phyloP scores from a whole-genome alignment of 2,113 vertebrate species.

The Pterocles burchelli region DNA sequence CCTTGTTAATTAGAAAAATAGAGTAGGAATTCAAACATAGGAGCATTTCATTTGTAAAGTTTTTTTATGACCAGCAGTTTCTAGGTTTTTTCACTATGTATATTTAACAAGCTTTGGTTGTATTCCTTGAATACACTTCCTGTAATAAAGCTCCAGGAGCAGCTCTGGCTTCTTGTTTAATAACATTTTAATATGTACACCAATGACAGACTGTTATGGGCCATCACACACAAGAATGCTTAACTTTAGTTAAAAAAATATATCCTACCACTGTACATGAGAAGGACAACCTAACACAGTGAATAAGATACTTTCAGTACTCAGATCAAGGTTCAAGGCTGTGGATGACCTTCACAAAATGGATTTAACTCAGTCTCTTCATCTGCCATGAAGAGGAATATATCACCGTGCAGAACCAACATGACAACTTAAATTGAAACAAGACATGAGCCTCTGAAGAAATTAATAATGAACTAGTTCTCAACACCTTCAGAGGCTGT shows the following conservation, averaged over 20 bases:
- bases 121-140: neutral
- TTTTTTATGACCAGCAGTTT: neutral
- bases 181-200: neutral
- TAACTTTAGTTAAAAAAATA: neutral
- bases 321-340: constrained; percentile 27
- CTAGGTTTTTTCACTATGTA: neutral
- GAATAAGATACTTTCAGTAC: constrained; percentile 6
- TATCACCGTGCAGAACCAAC: constrained; percentile 14
- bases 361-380: neutral
- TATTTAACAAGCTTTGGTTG: neutral
- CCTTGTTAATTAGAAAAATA: neutral
- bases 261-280: neutral
- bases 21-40: neutral
- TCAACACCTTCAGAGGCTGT: neutral
- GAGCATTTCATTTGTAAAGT: neutral
- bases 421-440: constrained; percentile 44
- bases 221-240: neutral
- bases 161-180: neutral
- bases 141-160: neutral
- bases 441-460: neutral
- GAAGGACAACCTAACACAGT: neutral
- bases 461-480: constrained; percentile 19
- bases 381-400: neutral
- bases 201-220: neutral
- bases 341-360: neutral